Conservation (phyloP, 2,113 vertebrate genomes). For the Castor canadensis region DNA sequence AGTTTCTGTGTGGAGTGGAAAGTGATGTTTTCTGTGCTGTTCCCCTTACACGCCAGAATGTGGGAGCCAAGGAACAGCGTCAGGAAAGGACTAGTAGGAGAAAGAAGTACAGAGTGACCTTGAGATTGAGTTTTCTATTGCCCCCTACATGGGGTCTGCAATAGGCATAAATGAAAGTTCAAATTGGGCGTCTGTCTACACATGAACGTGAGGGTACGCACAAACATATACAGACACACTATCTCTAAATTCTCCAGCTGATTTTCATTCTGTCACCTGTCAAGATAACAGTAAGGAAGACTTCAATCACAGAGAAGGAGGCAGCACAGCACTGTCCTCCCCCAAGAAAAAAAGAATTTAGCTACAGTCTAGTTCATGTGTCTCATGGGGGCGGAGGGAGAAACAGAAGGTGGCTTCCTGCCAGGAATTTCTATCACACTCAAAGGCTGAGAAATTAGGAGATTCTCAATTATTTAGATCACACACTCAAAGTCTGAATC, state of each 20-base stretch:
- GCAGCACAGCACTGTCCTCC: neutral
- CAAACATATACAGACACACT: neutral
- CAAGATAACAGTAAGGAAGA: slow-evolving; percentile 15
- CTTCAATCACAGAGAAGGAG: slow-evolving; percentile 35
- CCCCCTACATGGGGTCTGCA: neutral
- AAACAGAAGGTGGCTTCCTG: slow-evolving; percentile 7
- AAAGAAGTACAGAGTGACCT: neutral
- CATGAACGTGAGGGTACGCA: neutral
- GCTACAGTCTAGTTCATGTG: neutral
- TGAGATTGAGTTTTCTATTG: neutral
- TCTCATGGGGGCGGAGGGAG: neutral
- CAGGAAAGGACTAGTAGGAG: neutral
- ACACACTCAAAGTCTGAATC: neutral
- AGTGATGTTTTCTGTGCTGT: neutral
- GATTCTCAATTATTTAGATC: neutral
- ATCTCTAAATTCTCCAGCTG: neutral
- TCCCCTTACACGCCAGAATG: neutral
- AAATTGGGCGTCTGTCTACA: too few relatives aligned
- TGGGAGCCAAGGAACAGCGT: neutral
- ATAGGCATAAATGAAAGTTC: neutral
- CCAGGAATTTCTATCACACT: slow-evolving; percentile 22
- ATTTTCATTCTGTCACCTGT: slow-evolving; percentile 49
- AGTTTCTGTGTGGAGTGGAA: neutral
- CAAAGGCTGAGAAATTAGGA: slow-evolving; percentile 25
- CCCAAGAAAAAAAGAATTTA: neutral